These are phyloP conservation scores for Galbula dea DNA, from an alignment of 2,113 vertebrate genomes.

Conservation along the genomic window DNA sequence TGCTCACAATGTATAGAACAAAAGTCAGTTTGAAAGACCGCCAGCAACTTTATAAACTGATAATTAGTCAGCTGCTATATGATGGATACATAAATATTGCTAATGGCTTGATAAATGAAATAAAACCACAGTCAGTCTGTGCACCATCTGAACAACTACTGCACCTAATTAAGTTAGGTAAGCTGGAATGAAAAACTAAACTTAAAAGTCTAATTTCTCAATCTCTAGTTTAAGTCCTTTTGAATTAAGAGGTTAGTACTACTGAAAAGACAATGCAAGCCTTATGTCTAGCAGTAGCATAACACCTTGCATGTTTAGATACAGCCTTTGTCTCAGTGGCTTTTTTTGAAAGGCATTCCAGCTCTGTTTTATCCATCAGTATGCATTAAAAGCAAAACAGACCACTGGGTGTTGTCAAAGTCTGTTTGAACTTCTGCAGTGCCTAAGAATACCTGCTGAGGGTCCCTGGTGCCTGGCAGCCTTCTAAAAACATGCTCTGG, in stretches of 20 bases:
- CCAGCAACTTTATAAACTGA: conserved; percentile 94
- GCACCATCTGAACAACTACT: conserved; percentile 96
- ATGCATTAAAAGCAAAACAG: not conserved
- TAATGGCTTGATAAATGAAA: conserved; percentile 91
- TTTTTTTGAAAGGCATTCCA: not conserved
- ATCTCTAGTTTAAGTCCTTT: not conserved
- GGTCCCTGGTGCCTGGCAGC: not conserved
- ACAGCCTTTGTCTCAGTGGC: not conserved
- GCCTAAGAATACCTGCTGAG: not conserved
- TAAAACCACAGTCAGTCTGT: conserved; percentile 90
- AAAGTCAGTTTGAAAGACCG: conserved; percentile 96
- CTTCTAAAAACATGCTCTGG: not conserved
- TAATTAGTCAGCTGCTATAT: conserved; percentile 95
- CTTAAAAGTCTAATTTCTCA: not conserved
- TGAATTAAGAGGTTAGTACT: not conserved
- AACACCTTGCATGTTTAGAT: not conserved
- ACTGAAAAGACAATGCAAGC: not conserved
- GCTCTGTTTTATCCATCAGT: not conserved
- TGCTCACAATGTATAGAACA: conserved; percentile 87
- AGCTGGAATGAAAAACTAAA: not conserved
- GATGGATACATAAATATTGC: conserved; percentile 97
- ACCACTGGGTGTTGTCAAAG: not conserved
- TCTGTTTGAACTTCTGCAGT: not conserved
- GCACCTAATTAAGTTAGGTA: conserved; percentile 95
- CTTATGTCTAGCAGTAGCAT: not conserved